Evolutionary conservation across 2,113 vertebrate genomes (phyloP), one percentile per base, ranked within the genome.

Genomic region (Euleptes europaea): DNA sequence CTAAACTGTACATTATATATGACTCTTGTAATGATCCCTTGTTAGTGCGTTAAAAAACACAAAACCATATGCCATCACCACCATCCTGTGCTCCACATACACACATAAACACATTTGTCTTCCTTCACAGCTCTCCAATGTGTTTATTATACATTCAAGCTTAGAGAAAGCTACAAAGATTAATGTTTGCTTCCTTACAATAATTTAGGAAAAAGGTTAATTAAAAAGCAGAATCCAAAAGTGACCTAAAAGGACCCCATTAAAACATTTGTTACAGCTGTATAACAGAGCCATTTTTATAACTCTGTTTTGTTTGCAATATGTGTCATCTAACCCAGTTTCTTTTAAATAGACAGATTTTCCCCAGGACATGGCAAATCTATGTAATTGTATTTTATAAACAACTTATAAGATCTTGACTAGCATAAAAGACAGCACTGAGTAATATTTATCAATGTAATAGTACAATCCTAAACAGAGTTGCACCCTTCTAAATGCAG

Each of bases 161-260:
- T 88, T 83, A 54, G 47, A 87, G 66, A 14, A 84, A n/a, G 79
- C 86, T 79, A 28, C 76, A 70, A 78, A 88, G 51, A 67, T 83
- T 89, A 85, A 82, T 35, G n/a, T 15, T 74, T 83, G 38, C 17
- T 8, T 82, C 69, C 15, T 86, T 83, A 71, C 51, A 75, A 80
- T 82, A 0, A 74, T 54, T 84, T 80, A 23, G 11, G 11, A 15
- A 89, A 80, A 77, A 54, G 12, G 71, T 1, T 83, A 82, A 85
- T 89, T 23, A 65, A 85, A 87, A 78, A 90, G 33, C 13, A 9
- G 13, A 51, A 88, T 11, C 47, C 63, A 87, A 60, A 12, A 78
- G 5, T 26, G 42, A 86, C 47, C 67, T 67, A 73, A 63, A 54
- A 90, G 66, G 81, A 80, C 14, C 15, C 7, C 0, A 77, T 17